Evolutionary conservation across 2,888 invertebrate genomes (phyloP), one percentile per base, ranked within the genome.

Genomic region (Troglohyphantes excavatus): DNA sequence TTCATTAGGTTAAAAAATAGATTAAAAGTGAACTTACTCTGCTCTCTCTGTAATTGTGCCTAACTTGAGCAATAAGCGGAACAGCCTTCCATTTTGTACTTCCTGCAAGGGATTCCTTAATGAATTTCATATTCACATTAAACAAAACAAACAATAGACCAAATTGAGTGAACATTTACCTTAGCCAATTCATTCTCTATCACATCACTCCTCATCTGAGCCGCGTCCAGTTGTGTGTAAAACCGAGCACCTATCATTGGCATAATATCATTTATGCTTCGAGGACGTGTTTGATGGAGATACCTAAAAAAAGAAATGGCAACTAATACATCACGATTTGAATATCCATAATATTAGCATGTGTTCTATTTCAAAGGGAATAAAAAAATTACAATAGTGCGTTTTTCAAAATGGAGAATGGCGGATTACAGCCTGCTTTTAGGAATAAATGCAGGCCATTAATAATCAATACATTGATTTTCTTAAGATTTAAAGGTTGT

Each of bases 211-310:
- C 97, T 96, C 86, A 97, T 95, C 93, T 98, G 97, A 88, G 97
- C 95, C 6, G 97, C 96, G 94, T 99, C 99, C 93, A 99, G 95
- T 94, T 99, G 98, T 0, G 97, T 97, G 94, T 98, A 99, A 94
- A 99, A 99, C 88, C 99, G 95, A 67, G 98, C 98, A 27, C 95
- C 99, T 92, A 99, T 99, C 98, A 99, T 98, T 33, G 99, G 99
- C 99, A 99, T 99, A 92, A 99, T 95, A 94, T 99, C 99, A 91
- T 97, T 97, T 90, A 99, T 97, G 92, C 96, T 96, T 93, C 97
- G 96, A 92, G 92, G 91, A 33, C 93, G 92, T 53, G 91, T 91
- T 91, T 92, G 92, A 88, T 95, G 95, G 93, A 97, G 94, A 94
- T 97, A 97, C 94, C 97, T 97, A 93, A 91, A 83, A 39, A 33